Conservation (phyloP, 2,113 vertebrate species). For the Hippocampus guttulatus region DNA sequence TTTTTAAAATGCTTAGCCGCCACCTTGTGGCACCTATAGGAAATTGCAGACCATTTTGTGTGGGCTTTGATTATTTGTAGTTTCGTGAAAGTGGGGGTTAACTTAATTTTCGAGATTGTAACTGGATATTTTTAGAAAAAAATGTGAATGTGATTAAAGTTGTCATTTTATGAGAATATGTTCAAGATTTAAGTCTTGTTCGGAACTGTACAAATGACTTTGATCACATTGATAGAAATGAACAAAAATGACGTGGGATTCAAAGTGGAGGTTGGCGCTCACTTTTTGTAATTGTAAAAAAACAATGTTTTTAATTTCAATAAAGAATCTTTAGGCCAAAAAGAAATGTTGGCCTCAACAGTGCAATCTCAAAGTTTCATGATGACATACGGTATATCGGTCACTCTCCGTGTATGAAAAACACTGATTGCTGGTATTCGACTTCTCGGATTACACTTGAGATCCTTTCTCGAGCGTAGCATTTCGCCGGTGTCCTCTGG, state of each 20-base stretch:
- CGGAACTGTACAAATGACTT: not conserved
- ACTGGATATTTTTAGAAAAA: too few species aligned
- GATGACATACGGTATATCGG: not conserved
- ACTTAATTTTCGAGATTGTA: too few species aligned
- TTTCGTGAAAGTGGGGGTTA: too few species aligned
- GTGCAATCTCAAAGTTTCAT: too few species aligned
- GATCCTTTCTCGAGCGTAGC: not conserved
- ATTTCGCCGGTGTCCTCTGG: not conserved
- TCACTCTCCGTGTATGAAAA: not conserved
- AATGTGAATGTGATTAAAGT: too few species aligned
- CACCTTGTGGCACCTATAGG: not conserved
- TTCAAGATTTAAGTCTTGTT: not conserved
- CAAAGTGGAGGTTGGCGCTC: not conserved
- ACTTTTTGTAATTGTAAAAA: not conserved
- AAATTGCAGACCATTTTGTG: too few species aligned
- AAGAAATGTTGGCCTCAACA: not conserved
- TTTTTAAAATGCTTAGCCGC: not conserved
- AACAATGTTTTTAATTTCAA: not conserved
- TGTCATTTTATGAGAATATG: too few species aligned
- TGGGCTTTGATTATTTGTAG: too few species aligned
- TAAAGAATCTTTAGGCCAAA: not conserved
- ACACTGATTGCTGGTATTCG: not conserved
- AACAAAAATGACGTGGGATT: too few species aligned
- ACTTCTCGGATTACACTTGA: not conserved
- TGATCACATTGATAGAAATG: not conserved